Evolutionary conservation across 2,888 invertebrate genomes (phyloP).

Genomic region (Cartodere bifasciata): DNA sequence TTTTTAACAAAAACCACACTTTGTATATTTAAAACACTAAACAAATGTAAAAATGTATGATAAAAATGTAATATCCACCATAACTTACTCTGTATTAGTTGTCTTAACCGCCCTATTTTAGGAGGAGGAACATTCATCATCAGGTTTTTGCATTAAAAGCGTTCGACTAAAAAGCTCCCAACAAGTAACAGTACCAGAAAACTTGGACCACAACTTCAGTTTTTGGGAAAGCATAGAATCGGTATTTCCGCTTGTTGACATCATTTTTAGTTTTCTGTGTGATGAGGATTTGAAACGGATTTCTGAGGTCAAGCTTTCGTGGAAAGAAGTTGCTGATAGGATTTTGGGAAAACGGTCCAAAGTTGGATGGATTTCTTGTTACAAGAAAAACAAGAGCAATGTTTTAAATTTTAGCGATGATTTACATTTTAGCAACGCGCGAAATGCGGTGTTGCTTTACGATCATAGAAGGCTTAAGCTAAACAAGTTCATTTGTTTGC

Average conservation of each 20-base stretch:
- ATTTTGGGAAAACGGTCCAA: conserved; percentile 19
- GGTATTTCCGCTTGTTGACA: conserved; percentile 24
- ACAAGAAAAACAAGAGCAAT: conserved; percentile 14
- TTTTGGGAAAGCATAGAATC: conserved; percentile 23
- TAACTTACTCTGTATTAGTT: too few relatives aligned
- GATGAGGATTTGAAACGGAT: conserved; percentile 22
- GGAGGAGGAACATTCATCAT: too few relatives aligned
- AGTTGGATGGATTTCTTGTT: conserved; percentile 25
- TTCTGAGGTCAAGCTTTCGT: conserved; percentile 20
- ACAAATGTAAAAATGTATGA: too few relatives aligned
- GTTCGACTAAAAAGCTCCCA: too few relatives aligned
- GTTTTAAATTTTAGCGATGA: conserved; percentile 19
- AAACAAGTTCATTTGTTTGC: conserved; percentile 23
- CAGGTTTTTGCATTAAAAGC: too few relatives aligned
- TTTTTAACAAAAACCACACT: too few relatives aligned
- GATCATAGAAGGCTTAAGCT: conserved; percentile 21
- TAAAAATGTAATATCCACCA: too few relatives aligned
- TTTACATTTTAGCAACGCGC: conserved; percentile 21
- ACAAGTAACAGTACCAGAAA: too few relatives aligned
- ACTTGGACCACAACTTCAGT: too few relatives aligned
- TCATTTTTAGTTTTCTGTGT: conserved; percentile 23
- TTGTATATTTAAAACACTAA: too few relatives aligned
- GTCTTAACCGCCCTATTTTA: too few relatives aligned
- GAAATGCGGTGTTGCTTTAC: conserved; percentile 23
- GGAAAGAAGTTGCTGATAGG: conserved; percentile 21